Percentiles rank a stretch among this genome's conserved stretches.
These are phyloP conservation scores for Rhodophaea formosa DNA, from an alignment of 2,888 invertebrate genomes.

Conservation along the genomic window DNA sequence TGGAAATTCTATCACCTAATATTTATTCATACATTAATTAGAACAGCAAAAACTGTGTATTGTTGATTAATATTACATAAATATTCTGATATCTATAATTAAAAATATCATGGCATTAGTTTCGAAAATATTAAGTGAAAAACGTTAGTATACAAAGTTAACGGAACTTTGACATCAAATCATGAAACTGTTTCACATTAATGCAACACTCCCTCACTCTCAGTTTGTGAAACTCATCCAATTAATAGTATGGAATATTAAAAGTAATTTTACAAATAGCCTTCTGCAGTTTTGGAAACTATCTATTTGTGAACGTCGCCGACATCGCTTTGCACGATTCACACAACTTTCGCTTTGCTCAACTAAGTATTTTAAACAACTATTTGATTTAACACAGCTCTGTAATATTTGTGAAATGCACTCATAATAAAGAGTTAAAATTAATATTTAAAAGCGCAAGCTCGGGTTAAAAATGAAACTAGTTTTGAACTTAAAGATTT, in stretches of 20 bases:
- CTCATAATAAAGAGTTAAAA: neutral
- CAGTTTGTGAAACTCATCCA: neutral
- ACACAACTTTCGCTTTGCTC: slow-evolving; percentile 37
- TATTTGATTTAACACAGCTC: neutral
- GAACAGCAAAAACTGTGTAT: too few species aligned
- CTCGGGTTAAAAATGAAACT: slow-evolving; percentile 49
- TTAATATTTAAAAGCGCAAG: slow-evolving; percentile 43
- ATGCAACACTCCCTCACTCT: slow-evolving; percentile 1
- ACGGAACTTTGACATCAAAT: neutral
- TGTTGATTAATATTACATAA: too few species aligned
- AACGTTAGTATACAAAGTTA: neutral
- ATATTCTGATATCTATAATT: too few species aligned
- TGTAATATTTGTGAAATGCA: neutral
- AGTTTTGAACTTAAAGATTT: slow-evolving; percentile 60
- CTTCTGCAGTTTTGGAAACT: slow-evolving; percentile 19
- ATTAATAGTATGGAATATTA: slow-evolving; percentile 14
- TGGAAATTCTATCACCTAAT: too few species aligned
- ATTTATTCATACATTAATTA: too few species aligned
- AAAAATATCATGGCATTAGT: too few species aligned
- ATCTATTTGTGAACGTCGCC: slow-evolving; percentile 21
- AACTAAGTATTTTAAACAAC: neutral
- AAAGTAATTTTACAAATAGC: slow-evolving; percentile 21
- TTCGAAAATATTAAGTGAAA: too few species aligned
- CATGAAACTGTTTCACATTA: neutral
- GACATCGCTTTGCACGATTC: slow-evolving; percentile 37